Percentiles rank a stretch among this genome's conserved stretches.
Evolutionary conservation across 2,888 invertebrate species (phyloP).

Genomic region (Oxytorus armatus): DNA sequence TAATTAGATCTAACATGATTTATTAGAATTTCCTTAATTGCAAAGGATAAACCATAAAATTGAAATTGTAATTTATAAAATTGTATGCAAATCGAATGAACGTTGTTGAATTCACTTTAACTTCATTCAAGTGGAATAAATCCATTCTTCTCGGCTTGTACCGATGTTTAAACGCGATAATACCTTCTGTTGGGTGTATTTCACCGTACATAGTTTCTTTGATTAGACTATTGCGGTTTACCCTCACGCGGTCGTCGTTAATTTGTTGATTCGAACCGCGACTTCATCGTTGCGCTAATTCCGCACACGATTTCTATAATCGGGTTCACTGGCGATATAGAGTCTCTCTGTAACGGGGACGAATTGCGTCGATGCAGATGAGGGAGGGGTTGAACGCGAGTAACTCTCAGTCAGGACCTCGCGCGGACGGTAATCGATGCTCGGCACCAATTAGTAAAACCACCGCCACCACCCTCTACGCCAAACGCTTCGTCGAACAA

Average conservation of each 20-base stretch:
- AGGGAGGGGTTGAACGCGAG: conserved; percentile 51
- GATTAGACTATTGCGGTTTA: conserved; percentile 30
- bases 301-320: conserved; percentile 38
- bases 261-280: conserved; percentile 53
- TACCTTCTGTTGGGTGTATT: background rate
- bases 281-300: conserved; percentile 32
- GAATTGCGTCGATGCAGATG: conserved; percentile 54
- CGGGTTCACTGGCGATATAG: conserved; percentile 27
- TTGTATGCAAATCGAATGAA: background rate
- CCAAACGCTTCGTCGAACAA: conserved; percentile 77
- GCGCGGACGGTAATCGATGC: conserved; percentile 77
- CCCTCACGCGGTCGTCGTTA: conserved; percentile 33
- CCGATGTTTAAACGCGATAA: background rate
- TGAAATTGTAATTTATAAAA: background rate
- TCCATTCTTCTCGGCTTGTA: background rate
- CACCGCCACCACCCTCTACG: conserved; percentile 68
- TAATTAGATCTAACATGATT: no score
- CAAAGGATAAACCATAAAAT: no score
- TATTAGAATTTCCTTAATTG: no score
- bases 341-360: conserved; percentile 62
- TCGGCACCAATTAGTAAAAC: conserved; percentile 80
- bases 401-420: conserved; percentile 58
- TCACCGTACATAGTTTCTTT: conserved; percentile 38
- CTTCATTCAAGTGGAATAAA: background rate
- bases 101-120: background rate